Evolutionary conservation across 2,797 vertebrate genomes (phyloP).

Genomic region (Synaphobranchus kaupii): DNA sequence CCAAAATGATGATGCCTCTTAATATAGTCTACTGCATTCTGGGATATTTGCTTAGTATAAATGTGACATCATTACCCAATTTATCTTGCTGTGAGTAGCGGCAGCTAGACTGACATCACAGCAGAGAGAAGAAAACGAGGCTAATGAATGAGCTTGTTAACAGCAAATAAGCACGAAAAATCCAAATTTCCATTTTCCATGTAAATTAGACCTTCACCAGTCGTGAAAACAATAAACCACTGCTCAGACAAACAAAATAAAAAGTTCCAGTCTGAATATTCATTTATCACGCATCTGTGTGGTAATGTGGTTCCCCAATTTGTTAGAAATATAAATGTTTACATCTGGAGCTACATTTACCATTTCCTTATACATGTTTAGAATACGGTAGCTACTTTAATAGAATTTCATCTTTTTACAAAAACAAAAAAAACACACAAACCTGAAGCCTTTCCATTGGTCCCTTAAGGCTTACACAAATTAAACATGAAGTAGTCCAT

Average conservation of each 20-base stretch:
- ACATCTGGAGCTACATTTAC: slow-evolving; percentile 66
- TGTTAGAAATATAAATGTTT: slow-evolving; percentile 46
- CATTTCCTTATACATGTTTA: slow-evolving; percentile 49
- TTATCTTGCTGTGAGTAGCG: background rate
- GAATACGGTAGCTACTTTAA: slow-evolving; percentile 50
- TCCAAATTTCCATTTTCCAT: background rate
- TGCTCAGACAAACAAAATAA: background rate
- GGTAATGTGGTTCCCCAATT: slow-evolving; percentile 54
- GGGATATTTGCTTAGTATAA: background rate
- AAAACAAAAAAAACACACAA: slow-evolving; percentile 37
- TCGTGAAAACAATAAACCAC: background rate
- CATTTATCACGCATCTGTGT: slow-evolving; percentile 48
- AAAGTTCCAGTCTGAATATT: slow-evolving; percentile 11
- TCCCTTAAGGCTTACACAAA: slow-evolving; percentile 77
- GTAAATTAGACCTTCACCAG: background rate
- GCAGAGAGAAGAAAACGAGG: background rate
- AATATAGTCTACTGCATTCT: background rate
- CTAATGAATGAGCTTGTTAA: background rate
- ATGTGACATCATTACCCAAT: background rate
- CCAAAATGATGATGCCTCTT: background rate
- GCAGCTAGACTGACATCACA: background rate
- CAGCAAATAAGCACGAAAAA: background rate
- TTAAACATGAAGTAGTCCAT: slow-evolving; percentile 58
- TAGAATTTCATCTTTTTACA: slow-evolving; percentile 38
- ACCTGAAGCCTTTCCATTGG: slow-evolving; percentile 67